These are phyloP conservation scores for Odontocolon sp. DNA, from an alignment of 2,888 invertebrate species.

Conservation along the genomic window DNA sequence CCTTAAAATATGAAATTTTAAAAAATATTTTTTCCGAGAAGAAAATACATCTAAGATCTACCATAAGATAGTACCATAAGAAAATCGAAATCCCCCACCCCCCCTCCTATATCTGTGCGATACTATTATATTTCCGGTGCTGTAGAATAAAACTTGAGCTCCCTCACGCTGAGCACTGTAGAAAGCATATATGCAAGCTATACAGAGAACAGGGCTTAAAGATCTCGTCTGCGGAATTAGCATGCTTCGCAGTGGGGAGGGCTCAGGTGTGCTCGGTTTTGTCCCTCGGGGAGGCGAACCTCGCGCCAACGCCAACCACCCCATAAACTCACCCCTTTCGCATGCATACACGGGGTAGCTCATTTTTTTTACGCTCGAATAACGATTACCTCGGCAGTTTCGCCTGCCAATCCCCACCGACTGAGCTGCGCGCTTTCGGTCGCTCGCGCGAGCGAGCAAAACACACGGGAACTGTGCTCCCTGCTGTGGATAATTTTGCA, in stretches of 20 bases:
- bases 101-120: constrained; percentile 4
- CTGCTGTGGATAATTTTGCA: constrained; percentile 47
- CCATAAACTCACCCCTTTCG: constrained; percentile 51
- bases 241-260: constrained; percentile 67
- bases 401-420: constrained; percentile 21
- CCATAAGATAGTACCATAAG: too few species aligned
- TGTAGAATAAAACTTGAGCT: constrained; percentile 28
- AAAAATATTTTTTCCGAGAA: too few species aligned
- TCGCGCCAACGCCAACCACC: constrained; percentile 61
- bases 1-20: too few species aligned
- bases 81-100: constrained; percentile 27
- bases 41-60: too few species aligned
- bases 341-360: constrained; percentile 36
- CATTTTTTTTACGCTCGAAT: constrained; percentile 57
- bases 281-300: constrained; percentile 42
- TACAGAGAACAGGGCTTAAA: constrained; percentile 67
- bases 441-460: constrained; percentile 36
- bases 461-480: constrained; percentile 31
- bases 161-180: constrained; percentile 3
- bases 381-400: constrained; percentile 60
- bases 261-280: constrained; percentile 72
- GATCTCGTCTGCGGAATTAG: constrained; percentile 73
- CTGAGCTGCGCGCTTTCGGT: constrained; percentile 26
- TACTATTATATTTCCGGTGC: constrained; percentile 49
- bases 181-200: constrained; percentile 34